Evolutionary conservation across 1,140 invertebrate species (phyloP).

Genomic region (Papilio glaucus): DNA sequence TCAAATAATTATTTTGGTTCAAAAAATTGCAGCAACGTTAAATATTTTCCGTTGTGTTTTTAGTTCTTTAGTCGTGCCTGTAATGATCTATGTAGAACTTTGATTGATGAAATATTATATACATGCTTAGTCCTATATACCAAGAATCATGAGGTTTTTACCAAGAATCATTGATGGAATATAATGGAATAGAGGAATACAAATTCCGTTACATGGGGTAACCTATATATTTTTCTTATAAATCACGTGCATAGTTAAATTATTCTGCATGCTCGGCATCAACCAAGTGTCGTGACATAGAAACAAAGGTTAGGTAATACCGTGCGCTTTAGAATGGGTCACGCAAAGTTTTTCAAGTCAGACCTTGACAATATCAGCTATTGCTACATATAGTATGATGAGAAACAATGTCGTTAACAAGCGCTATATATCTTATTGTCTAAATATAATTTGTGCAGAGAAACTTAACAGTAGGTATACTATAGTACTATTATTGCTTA

Average conservation of each 20-base stretch:
- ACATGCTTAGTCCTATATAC: too few relatives aligned
- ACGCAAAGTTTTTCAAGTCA: conserved; percentile 20
- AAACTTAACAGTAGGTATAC: background rate
- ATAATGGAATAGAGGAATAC: background rate
- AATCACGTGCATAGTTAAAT: background rate
- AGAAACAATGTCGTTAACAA: conserved; percentile 3
- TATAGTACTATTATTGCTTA: too few relatives aligned
- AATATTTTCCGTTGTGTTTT: too few relatives aligned
- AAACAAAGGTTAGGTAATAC: conserved; percentile 29
- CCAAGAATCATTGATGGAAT: too few relatives aligned
- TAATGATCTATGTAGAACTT: too few relatives aligned
- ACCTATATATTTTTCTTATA: background rate
- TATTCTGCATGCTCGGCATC: conserved; percentile 29
- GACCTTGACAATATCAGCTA: conserved; percentile 22
- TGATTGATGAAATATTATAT: too few relatives aligned
- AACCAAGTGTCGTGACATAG: conserved; percentile 10
- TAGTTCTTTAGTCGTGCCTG: too few relatives aligned
- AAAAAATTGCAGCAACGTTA: too few relatives aligned
- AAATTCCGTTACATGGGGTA: background rate
- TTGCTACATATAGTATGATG: conserved; percentile 25
- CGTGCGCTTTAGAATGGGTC: conserved; percentile 30
- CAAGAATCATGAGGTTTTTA: too few relatives aligned
- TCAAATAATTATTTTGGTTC: too few relatives aligned
- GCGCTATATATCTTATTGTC: background rate
- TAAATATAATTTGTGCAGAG: background rate